These are phyloP conservation scores for Prostheceraeus crozeri DNA, from an alignment of 2,888 invertebrate species.

Conservation along the genomic window DNA sequence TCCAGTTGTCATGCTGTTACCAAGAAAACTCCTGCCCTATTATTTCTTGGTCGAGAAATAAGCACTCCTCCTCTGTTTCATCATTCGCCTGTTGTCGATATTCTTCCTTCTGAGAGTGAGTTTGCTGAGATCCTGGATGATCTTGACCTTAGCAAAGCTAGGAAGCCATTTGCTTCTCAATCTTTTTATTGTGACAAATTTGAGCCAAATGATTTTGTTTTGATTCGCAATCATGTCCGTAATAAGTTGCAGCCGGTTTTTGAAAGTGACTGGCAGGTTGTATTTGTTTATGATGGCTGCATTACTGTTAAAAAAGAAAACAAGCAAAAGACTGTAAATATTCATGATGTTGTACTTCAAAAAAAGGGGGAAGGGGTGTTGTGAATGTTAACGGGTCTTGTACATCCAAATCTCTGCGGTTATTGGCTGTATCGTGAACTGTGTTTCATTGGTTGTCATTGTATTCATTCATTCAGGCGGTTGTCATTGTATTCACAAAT, in stretches of 20 bases:
- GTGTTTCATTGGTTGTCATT: no score
- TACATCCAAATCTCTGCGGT: no score
- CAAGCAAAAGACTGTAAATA: conserved; percentile 19
- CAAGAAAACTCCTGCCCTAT: conserved; percentile 11
- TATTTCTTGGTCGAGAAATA: conserved; percentile 13
- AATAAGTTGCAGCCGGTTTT: conserved; percentile 23
- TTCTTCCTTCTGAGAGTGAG: conserved; percentile 3
- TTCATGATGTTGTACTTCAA: conserved; percentile 23
- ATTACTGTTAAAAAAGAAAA: conserved; percentile 18
- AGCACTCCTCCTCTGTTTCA: background rate
- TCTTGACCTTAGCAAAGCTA: background rate
- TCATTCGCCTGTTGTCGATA: background rate
- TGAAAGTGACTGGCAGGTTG: conserved; percentile 25
- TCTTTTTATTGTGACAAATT: no score
- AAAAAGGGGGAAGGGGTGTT: conserved; percentile 31
- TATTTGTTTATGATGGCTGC: conserved; percentile 14
- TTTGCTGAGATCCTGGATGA: conserved; percentile 2
- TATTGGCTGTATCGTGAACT: no score
- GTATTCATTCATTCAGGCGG: no score
- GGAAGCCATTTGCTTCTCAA: no score
- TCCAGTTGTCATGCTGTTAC: background rate
- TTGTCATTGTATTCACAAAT: no score
- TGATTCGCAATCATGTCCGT: conserved; percentile 17
- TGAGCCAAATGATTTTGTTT: background rate
- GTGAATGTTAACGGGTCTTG: no score